Conservation (phyloP, 2,797 vertebrate species). For the Prunella strophiata region DNA sequence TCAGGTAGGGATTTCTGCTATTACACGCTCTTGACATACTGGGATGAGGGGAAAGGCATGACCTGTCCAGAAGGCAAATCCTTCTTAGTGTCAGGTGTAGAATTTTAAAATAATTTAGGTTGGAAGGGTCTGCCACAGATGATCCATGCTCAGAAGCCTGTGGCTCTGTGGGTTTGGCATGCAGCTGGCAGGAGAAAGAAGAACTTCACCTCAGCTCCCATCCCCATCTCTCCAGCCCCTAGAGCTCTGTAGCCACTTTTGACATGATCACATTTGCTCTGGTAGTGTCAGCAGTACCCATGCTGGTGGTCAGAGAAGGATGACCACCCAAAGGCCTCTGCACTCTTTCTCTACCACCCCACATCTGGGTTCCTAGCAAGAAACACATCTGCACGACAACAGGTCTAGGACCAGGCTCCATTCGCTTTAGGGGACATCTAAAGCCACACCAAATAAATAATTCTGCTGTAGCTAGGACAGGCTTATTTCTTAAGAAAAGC, state of each 20-base stretch:
- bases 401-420: not conserved
- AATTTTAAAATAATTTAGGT: not conserved
- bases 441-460: not conserved
- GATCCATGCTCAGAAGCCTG: not conserved
- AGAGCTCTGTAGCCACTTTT: not conserved
- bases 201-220: not conserved
- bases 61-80: not conserved
- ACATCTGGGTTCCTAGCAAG: not conserved
- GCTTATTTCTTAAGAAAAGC: not conserved
- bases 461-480: not conserved
- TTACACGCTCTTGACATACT: not conserved
- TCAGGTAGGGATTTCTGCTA: not conserved
- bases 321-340: not conserved
- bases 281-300: not conserved
- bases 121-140: not conserved
- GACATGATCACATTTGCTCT: not conserved
- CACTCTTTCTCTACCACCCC: not conserved
- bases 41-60: not conserved
- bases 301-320: not conserved
- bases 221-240: not conserved
- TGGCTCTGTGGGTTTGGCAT: rapidly evolving
- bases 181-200: not conserved
- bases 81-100: not conserved
- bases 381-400: not conserved
- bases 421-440: not conserved